Percentiles rank a stretch among this genome's conserved stretches.
These are phyloP conservation scores for Ctenopoma kingsleyae DNA, from an alignment of 2,797 vertebrate species.

Conservation along the genomic window DNA sequence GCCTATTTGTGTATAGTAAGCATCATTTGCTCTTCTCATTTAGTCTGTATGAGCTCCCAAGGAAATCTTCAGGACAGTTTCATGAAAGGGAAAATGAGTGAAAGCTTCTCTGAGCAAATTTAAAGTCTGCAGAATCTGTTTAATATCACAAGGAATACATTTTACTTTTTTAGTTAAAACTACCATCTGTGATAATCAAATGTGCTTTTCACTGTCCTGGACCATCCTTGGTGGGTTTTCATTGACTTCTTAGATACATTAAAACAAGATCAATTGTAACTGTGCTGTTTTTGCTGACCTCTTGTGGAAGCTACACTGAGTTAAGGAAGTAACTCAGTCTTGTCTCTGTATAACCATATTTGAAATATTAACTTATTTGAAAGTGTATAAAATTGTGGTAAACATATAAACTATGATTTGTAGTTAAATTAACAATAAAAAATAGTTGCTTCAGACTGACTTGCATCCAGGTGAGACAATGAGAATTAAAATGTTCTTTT, in stretches of 20 bases:
- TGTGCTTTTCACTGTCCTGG: neutral
- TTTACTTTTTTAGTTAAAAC: no score
- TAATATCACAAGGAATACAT: slow-evolving; percentile 3
- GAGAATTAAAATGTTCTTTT: no score
- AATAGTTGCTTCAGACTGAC: neutral
- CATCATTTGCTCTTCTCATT: no score
- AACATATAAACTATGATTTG: neutral
- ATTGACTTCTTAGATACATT: slow-evolving; percentile 8
- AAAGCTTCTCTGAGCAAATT: slow-evolving; percentile 31
- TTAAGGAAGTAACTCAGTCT: neutral
- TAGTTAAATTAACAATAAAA: neutral
- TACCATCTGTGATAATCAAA: slow-evolving; percentile 9
- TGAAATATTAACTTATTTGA: neutral
- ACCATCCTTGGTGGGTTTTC: slow-evolving; percentile 1
- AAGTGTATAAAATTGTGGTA: neutral
- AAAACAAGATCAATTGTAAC: slow-evolving; percentile 25
- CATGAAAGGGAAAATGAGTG: no score
- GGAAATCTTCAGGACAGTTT: slow-evolving; percentile 26
- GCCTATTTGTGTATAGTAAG: neutral
- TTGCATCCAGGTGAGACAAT: neutral
- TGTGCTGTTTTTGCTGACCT: slow-evolving; percentile 56
- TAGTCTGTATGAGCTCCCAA: slow-evolving; percentile 27
- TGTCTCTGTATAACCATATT: neutral
- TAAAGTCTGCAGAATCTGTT: slow-evolving; percentile 12
- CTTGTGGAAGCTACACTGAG: slow-evolving; percentile 40